Conservation (phyloP, 2,888 invertebrate species). For the Odontomyia ornata region DNA sequence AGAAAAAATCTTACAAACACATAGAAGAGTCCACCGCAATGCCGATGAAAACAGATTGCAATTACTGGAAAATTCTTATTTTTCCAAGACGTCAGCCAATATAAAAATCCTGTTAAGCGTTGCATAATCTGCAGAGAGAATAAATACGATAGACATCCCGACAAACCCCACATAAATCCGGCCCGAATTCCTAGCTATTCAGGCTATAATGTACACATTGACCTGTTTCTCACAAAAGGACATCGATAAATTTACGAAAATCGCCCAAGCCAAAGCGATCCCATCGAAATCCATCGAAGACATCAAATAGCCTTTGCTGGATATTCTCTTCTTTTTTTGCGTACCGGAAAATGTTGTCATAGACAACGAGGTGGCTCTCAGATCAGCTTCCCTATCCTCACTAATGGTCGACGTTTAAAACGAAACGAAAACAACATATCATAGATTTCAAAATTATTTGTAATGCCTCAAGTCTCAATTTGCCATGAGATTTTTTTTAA, state of each 20-base stretch:
- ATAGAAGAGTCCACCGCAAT: slow-evolving; percentile 47
- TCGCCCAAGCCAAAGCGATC: slow-evolving; percentile 38
- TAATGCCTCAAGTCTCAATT: no score
- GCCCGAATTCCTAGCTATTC: slow-evolving; percentile 30
- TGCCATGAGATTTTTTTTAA: no score
- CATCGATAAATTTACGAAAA: slow-evolving; percentile 48
- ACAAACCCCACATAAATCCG: slow-evolving; percentile 14
- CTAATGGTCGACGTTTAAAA: not conserved
- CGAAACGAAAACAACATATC: no score
- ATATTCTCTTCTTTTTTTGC: slow-evolving; percentile 28
- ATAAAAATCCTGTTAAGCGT: slow-evolving; percentile 36
- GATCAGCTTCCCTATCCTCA: not conserved
- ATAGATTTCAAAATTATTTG: no score
- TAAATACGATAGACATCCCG: slow-evolving; percentile 46
- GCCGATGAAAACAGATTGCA: slow-evolving; percentile 45
- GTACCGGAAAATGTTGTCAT: slow-evolving; percentile 34
- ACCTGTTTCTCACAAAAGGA: slow-evolving; percentile 41
- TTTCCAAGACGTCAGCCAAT: slow-evolving; percentile 35
- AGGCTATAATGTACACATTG: slow-evolving; percentile 30
- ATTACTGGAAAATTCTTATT: slow-evolving; percentile 46
- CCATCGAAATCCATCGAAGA: slow-evolving; percentile 41
- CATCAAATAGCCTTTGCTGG: slow-evolving; percentile 31
- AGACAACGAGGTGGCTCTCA: not conserved
- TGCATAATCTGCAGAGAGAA: slow-evolving; percentile 45
- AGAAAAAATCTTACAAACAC: slow-evolving; percentile 46